Conservation (phyloP, 2,888 invertebrate species). For the Protophormia terraenovae region DNA sequence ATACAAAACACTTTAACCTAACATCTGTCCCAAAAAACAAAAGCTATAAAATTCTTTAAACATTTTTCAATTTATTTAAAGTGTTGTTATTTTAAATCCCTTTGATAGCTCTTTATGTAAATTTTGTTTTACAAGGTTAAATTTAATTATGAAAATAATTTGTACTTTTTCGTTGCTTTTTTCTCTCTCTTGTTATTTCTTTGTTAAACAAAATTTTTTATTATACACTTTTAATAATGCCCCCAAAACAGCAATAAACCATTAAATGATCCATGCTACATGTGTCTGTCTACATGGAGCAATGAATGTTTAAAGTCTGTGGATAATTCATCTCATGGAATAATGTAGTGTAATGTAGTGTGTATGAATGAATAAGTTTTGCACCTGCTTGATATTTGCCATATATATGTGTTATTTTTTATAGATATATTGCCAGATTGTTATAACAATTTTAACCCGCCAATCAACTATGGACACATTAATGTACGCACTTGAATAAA, state of each 20-base stretch:
- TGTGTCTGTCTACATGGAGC: background rate
- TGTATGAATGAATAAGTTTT: conserved; percentile 25
- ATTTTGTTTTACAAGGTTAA: conserved; percentile 35
- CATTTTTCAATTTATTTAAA: background rate
- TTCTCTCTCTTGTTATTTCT: background rate
- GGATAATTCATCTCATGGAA: background rate
- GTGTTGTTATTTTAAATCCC: background rate
- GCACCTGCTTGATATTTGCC: conserved; percentile 57
- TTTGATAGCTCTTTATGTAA: background rate
- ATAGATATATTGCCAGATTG: conserved; percentile 52
- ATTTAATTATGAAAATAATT: conserved; percentile 43
- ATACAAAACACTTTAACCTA: background rate
- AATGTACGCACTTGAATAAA: conserved; percentile 26
- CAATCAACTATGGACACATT: conserved; percentile 59
- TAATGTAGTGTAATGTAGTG: background rate
- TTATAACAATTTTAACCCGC: conserved; percentile 54
- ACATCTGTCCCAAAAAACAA: background rate
- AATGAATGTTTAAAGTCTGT: background rate
- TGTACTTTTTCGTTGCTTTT: conserved; percentile 23
- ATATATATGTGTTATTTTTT: background rate
- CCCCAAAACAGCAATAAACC: conserved; percentile 65
- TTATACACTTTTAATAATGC: conserved; percentile 49
- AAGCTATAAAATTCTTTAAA: background rate
- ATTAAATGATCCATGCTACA: conserved; percentile 51
- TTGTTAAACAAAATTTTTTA: conserved; percentile 26